Evolutionary conservation across 37 sponge, comb jelly and placozoan species (phyloP).

Genomic region (Aphrocallistes beatrix): DNA sequence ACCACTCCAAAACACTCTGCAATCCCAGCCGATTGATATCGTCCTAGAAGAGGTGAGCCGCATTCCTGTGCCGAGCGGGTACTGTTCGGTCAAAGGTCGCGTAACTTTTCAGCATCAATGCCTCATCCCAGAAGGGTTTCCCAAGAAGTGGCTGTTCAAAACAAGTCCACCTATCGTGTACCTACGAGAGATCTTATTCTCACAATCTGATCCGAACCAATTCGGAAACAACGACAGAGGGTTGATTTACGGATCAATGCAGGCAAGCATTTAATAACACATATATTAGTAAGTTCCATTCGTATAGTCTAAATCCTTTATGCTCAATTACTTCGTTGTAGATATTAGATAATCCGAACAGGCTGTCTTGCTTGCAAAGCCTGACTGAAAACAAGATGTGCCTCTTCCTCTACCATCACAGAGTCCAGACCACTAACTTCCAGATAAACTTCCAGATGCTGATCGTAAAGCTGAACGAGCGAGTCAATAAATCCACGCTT

Average conservation of each 20-base stretch:
- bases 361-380: not conserved
- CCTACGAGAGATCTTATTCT: not conserved
- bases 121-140: not conserved
- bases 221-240: not conserved
- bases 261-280: not conserved
- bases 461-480: not conserved
- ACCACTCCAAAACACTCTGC: not conserved
- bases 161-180: conserved; percentile 1
- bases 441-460: conserved; percentile 1
- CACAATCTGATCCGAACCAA: not conserved
- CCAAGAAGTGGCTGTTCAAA: not conserved
- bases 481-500: not conserved
- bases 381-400: not conserved
- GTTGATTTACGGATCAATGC: not conserved
- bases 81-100: not conserved
- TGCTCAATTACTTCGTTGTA: not conserved
- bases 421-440: not conserved
- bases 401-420: not conserved
- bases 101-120: not conserved
- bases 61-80: not conserved
- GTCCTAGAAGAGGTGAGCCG: not conserved
- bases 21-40: not conserved
- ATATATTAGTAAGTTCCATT: too few relatives aligned
- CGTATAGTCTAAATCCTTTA: not conserved
- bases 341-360: not conserved